phyloP scores from a whole-genome alignment of 2,888 invertebrate genomes.

The Pediacus dermestoides region DNA sequence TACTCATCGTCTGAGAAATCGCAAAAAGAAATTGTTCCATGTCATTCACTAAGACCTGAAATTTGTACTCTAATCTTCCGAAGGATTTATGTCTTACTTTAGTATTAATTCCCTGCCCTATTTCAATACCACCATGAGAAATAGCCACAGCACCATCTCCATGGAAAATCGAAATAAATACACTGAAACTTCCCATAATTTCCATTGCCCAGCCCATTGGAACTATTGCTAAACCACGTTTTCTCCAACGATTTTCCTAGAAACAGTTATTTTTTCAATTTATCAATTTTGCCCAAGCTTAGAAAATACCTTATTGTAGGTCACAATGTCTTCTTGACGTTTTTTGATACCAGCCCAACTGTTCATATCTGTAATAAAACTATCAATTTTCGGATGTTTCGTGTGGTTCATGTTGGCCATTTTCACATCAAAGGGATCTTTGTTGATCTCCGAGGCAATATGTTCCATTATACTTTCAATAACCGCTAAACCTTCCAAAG shows the following conservation, averaged over 20 bases:
- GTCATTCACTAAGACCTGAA: too few relatives aligned
- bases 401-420: conserved; percentile 52
- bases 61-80: too few relatives aligned
- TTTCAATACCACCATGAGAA: conserved; percentile 69
- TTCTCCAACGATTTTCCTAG: conserved; percentile 82
- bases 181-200: conserved; percentile 54
- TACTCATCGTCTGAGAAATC: too few relatives aligned
- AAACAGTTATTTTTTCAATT: too few relatives aligned
- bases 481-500: conserved; percentile 61
- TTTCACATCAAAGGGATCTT: conserved; percentile 60
- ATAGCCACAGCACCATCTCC: conserved; percentile 70
- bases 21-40: too few relatives aligned
- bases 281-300: too few relatives aligned
- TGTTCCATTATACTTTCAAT: conserved; percentile 67
- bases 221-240: conserved; percentile 65
- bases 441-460: conserved; percentile 54
- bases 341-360: conserved; percentile 56
- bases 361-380: conserved; percentile 58
- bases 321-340: conserved; percentile 54
- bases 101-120: conserved; percentile 81
- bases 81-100: too few relatives aligned
- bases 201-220: conserved; percentile 65
- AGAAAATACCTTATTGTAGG: conserved; percentile 65
- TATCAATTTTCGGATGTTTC: conserved; percentile 44
- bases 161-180: conserved; percentile 65